A percentile compares a stretch with the other conserved stretches of the same genome.
phyloP scores from a whole-genome alignment of 2,888 invertebrate species.

The Ditylenchus weischeri region DNA sequence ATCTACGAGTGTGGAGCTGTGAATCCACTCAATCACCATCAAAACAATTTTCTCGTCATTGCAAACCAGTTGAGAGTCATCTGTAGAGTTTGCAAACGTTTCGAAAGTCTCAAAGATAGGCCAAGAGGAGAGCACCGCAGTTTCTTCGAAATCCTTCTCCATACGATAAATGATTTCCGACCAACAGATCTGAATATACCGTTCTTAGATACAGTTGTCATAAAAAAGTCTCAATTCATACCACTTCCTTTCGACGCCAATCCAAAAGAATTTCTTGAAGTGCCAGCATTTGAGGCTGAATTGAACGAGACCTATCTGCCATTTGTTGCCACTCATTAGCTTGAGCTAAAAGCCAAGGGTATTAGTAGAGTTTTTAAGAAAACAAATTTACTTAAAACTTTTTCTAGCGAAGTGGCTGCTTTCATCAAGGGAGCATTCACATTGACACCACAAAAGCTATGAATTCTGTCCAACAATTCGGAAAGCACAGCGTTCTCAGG shows the following conservation, averaged over 20 bases:
- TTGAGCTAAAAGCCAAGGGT: conserved; percentile 37
- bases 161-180: conserved; percentile 38
- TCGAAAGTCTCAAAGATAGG: conserved; percentile 50
- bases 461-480: conserved; percentile 37
- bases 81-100: conserved; percentile 12
- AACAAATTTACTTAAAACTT: conserved; percentile 71
- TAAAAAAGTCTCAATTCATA: conserved; percentile 21
- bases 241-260: conserved; percentile 73
- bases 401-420: conserved; percentile 83
- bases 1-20: conserved; percentile 78
- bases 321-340: conserved; percentile 56
- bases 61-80: conserved; percentile 1
- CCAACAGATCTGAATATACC: conserved; percentile 31
- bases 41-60: conserved; percentile 40
- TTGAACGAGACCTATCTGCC: conserved; percentile 67
- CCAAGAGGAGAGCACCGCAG: conserved; percentile 46
- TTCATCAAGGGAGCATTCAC: conserved; percentile 76
- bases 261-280: conserved; percentile 78
- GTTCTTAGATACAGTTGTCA: too few relatives aligned
- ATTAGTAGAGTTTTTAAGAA: not conserved
- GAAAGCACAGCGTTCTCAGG: conserved; percentile 44
- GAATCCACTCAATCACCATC: conserved; percentile 64
- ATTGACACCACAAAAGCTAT: conserved; percentile 37
- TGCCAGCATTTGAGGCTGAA: conserved; percentile 70
- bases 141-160: conserved; percentile 39